phyloP scores from a whole-genome alignment of 2,113 vertebrate genomes.

The Sylvietta virens region DNA sequence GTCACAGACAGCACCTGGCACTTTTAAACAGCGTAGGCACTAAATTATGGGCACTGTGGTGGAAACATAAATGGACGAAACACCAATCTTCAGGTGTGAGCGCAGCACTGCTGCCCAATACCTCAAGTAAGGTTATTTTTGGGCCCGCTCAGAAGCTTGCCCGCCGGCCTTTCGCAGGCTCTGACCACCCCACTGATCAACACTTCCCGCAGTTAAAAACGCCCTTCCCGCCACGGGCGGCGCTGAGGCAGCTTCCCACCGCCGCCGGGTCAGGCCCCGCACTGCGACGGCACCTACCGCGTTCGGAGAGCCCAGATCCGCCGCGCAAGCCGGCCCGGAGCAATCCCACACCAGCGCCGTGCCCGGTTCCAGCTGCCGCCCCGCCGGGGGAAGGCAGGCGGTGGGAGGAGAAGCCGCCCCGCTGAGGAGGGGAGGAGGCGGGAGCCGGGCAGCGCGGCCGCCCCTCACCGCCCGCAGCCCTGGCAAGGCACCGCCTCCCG shows the following conservation, averaged over 20 bases:
- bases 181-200: not conserved
- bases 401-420: not conserved
- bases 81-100: not conserved
- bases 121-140: not conserved
- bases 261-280: not conserved
- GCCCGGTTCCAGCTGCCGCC: fast-evolving
- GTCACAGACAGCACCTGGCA: not conserved
- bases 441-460: not conserved
- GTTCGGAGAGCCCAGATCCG: fast-evolving
- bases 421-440: not conserved
- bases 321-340: fast-evolving
- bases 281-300: not conserved
- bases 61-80: not conserved
- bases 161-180: not conserved
- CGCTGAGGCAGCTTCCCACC: not conserved
- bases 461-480: not conserved
- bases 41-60: not conserved
- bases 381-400: not conserved
- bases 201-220: not conserved
- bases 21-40: not conserved
- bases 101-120: too few species aligned
- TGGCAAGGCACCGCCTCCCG: fast-evolving
- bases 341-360: fast-evolving
- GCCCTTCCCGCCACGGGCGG: not conserved
- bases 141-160: not conserved